Base-by-base conservation (phyloP, 2,113 vertebrate species). In the Xiphophorus hellerii region DNA sequence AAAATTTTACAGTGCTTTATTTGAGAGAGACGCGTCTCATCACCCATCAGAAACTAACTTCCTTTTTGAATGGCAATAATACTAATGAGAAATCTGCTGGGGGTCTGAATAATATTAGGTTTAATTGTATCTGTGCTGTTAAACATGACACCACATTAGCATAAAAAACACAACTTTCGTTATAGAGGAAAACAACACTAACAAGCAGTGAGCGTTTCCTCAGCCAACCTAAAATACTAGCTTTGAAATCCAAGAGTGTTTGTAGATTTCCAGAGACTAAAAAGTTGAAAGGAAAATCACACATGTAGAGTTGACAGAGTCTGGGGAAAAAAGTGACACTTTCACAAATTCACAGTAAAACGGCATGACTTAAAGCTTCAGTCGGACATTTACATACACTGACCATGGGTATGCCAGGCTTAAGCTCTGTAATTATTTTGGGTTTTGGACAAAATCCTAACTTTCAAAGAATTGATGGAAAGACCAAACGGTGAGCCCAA, bases 191-290 rank as follows among this genome's bases (percentile, higher is more conserved):
- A 71, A 72, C 81, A 13, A 78, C 62, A 79, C 73, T 48, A 62
- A 86, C 35, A 87, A 81, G 83, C 76, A 67, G 81, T 69, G 63
- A 77, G 54, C n/a, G 60, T 71, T 89, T 11, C 70, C 63, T 90
- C 72, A 88, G 82, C 80, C 76, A 81, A 83, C 73, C 75, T 73
- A 78, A 69, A 84, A 30, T 76, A 77, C 84, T 61, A 80, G 69
- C 70, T 78, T 71, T 82, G 75, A 80, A 86, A 65, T 82, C 37
- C 28, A 76, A 84, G 83, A 80, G n/a, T 78, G 61, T 74, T 75
- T 83, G 58, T 61, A 73, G 37, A 74, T 76, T 74, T 44, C 25
- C 66, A 20, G 39, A 61, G 62, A 72, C 73, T 51, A 63, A 70
- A 62, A 86, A 80, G 73, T 44, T 80, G n/a, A 44, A 81, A 73